Percentiles rank a stretch among this genome's conserved stretches.
phyloP scores from a whole-genome alignment of 2,797 vertebrate species.

The Erethizon dorsatum region DNA sequence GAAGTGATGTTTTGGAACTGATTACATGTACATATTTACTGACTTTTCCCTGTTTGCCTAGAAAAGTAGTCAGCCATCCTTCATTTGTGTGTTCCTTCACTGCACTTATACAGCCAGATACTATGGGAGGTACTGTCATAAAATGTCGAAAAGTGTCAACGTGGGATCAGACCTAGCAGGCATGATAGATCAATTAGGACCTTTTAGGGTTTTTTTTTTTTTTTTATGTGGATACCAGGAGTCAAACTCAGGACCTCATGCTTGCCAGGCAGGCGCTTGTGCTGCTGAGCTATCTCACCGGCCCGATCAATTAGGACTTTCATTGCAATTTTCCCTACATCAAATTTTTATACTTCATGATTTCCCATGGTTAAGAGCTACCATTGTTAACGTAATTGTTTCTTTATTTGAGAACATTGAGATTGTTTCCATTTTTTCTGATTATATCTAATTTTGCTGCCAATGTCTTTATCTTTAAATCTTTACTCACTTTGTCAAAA shows the following conservation, averaged over 20 bases:
- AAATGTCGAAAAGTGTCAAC: neutral
- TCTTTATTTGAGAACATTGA: neutral
- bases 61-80: neutral
- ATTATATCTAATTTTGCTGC: neutral
- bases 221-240: too few relatives aligned
- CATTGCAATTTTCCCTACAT: neutral
- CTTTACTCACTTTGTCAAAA: neutral
- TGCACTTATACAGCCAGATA: neutral
- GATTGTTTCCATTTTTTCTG: neutral
- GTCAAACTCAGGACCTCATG: too few relatives aligned
- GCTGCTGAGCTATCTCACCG: too few relatives aligned
- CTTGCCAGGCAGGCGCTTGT: too few relatives aligned
- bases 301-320: neutral
- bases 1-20: neutral
- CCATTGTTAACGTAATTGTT: neutral
- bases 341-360: neutral
- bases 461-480: conserved; percentile 7
- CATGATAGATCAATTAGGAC: neutral
- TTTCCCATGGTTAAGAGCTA: neutral
- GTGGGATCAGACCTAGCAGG: neutral
- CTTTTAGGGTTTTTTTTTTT: neutral
- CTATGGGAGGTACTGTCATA: neutral
- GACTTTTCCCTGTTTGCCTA: neutral
- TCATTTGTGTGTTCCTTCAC: neutral
- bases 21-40: neutral